These are phyloP conservation scores for Poecilia latipinna DNA, from an alignment of 2,113 vertebrate genomes.

Conservation along the genomic window DNA sequence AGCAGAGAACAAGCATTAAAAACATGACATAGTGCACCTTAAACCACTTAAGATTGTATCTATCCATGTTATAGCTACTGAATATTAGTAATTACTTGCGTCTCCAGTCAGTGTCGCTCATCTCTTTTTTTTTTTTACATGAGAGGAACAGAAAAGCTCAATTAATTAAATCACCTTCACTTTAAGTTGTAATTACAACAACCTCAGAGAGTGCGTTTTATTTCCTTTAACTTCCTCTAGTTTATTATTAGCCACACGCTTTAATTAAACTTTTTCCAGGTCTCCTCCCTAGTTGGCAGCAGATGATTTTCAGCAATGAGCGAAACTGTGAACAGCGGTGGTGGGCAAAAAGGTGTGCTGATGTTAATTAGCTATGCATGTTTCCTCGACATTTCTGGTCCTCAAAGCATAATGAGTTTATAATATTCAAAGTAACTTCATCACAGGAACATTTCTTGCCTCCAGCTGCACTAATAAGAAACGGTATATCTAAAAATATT, in stretches of 20 bases:
- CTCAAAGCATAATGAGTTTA: neutral
- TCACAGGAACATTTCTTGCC: neutral
- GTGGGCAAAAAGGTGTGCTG: constrained; percentile 19
- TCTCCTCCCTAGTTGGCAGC: constrained; percentile 36
- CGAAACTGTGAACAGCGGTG: constrained; percentile 31
- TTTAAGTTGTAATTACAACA: constrained; percentile 60
- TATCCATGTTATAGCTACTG: constrained; percentile 3
- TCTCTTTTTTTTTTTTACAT: constrained; percentile 23
- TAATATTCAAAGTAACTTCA: neutral
- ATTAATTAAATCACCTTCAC: constrained; percentile 55
- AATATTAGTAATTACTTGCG: constrained; percentile 7
- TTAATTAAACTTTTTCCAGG: constrained; percentile 66
- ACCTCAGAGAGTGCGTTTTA: constrained; percentile 26
- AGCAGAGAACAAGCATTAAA: too few relatives aligned
- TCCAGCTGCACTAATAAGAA: neutral
- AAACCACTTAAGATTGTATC: neutral
- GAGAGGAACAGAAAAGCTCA: neutral
- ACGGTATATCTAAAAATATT: neutral
- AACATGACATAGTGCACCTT: too few relatives aligned
- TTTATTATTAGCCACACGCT: constrained; percentile 19
- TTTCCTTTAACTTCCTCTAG: constrained; percentile 23
- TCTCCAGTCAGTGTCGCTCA: constrained; percentile 34
- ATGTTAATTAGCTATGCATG: constrained; percentile 20
- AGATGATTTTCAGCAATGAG: constrained; percentile 1
- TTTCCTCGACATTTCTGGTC: constrained; percentile 20